A percentile compares a stretch with the other conserved stretches of the same genome.
Evolutionary conservation across 2,113 vertebrate genomes (phyloP).

Genomic region (Sturnus vulgaris): DNA sequence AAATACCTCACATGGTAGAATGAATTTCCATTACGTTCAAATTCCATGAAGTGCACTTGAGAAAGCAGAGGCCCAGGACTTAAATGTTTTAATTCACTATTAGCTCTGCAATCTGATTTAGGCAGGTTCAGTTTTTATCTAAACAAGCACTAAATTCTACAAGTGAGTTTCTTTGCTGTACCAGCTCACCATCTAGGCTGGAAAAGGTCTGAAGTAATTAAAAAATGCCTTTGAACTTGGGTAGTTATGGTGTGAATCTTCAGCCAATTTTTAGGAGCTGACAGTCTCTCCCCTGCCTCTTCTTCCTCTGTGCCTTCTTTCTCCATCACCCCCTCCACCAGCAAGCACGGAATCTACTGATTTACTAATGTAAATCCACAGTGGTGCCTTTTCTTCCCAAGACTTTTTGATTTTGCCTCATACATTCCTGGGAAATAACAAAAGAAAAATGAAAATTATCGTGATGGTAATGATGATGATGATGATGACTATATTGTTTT

Average conservation of each 20-base stretch:
- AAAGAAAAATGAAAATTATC: background rate
- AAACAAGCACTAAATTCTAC: background rate
- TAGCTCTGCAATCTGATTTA: background rate
- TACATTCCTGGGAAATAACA: background rate
- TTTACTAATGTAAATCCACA: background rate
- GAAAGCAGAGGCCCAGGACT: background rate
- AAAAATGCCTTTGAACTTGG: background rate
- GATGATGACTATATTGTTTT: background rate
- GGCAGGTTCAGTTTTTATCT: background rate
- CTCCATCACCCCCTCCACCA: background rate
- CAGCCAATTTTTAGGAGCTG: background rate
- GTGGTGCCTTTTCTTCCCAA: background rate
- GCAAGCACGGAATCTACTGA: fast-evolving
- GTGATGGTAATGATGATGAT: background rate
- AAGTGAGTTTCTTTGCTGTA: background rate
- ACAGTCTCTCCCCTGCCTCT: background rate
- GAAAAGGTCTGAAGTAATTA: background rate
- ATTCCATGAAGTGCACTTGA: background rate
- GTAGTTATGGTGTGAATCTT: background rate
- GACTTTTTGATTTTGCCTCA: background rate
- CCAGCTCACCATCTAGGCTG: background rate
- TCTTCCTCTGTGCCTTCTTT: background rate
- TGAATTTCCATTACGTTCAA: background rate
- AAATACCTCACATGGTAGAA: background rate
- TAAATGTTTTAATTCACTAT: background rate